Evolutionary conservation across 1,140 invertebrate species (phyloP), one percentile per base, ranked within the genome.

Genomic region (Aethina tumida): DNA sequence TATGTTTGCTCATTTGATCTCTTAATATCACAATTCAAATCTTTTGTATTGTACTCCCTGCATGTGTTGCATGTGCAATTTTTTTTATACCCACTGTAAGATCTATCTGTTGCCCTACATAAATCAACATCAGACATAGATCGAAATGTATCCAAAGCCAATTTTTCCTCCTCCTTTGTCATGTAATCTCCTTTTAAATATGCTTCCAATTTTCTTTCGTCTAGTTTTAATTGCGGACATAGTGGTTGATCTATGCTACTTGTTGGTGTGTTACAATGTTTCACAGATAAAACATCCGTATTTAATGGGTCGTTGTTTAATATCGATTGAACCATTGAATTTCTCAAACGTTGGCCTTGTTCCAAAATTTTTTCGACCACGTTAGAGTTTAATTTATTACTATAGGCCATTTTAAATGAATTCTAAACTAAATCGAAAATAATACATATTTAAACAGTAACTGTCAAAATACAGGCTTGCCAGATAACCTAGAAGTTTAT

Each of bases 81-180:
- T n/a, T n/a, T n/a, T n/a, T n/a, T n/a, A n/a, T n/a, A n/a, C n/a
- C n/a, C n/a, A 15, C 33, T 33, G 37, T 50, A 40, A 12, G 22
- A 29, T 41, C 37, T 35, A 24, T 55, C 43, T 5, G 52, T 53
- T 24, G 39, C 44, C 35, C 46, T 37, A 30, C 40, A 51, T 6
- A 55, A 30, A 49, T 57, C 54, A 15, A 48, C 48, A 13, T 55
- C 50, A 17, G 59, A 56, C 27, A 51, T 55, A 17, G 53, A 50
- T 34, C 54, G 50, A 10, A 62, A 42, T 2, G 52, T 58, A 32
- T 61, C 47, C 14, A 67, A 46, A 12, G 52, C 55, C 45, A 55
- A 43, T 8, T 46, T 43, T 35, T 65, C 57, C 16, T 60, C 53
- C 8, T 39, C 39, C 30, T 30, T 39, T 6, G 41, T 50, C 47